Base-by-base conservation (phyloP, 2,113 vertebrate species). In the Corythornis vintsioides region DNA sequence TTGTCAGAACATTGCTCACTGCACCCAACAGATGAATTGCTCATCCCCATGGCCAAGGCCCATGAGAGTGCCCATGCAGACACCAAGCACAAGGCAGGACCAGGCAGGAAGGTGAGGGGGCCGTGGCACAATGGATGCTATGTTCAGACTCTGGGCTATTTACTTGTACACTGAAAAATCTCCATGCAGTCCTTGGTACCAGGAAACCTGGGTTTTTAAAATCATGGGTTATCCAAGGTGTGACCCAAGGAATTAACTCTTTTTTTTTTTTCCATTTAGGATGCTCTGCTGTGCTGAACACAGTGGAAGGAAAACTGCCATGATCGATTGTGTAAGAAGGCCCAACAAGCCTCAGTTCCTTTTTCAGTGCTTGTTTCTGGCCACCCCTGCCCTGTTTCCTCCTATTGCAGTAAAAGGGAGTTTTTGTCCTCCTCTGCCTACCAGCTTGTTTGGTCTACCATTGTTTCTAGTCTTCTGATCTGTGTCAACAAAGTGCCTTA, bases 31-130 rank as follows among this genome's bases (percentile, higher is more conserved):
- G n/a, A 33, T 6, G 13, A 28, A 81, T 33, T 28, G 7, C 42
- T 10, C 2, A 7, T 3, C 11, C 35, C 70, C 48, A 8, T 1
- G 1, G 6, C 52, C 6, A 33, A 71, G 79, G 43, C 13, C 28
- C 42, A 19, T 2, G 0, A 3, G 1, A 33, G 42, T 1, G 10
- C 8, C 42, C 50, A 13, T 6, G 22, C 25, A 48, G 63, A n/a
- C n/a, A 48, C 38, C 6, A 13, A 56, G 38, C 53, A 10, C 11
- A 33, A 45, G 40, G 1, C 0, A 14, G n/a, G 26, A 76, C 11
- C 3, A 48, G 19, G 63, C 74, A 19, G 3, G 3, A 24, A 22
- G 40, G 71, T 29, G 66, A 87, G 50, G 24, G 3, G 15, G 17
- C 83, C 45, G 73, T 38, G 35, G 33, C 43, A 6, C 1, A 31